Evolutionary conservation across 1,140 invertebrate genomes (phyloP).

Genomic region (Gryon sp.): DNA sequence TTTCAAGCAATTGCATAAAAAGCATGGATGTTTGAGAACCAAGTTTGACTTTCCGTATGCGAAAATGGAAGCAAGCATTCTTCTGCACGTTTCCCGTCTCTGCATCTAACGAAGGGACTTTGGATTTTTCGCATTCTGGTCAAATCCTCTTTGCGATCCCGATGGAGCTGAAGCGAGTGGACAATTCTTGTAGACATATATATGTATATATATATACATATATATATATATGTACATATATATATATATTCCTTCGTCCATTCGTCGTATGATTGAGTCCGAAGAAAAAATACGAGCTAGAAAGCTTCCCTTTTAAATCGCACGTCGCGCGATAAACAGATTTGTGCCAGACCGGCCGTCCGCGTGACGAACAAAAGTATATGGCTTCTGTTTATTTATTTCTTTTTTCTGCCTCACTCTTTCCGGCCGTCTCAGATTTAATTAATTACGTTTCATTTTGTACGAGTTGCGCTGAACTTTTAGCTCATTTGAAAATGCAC

Average conservation of each 20-base stretch:
- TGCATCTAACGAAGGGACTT: slow-evolving; percentile 63
- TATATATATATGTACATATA: slow-evolving; percentile 12
- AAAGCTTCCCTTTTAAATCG: slow-evolving; percentile 65
- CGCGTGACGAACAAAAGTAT: slow-evolving; percentile 49
- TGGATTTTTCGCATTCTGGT: slow-evolving; percentile 66
- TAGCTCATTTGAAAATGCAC: slow-evolving; percentile 1
- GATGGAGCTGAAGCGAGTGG: slow-evolving; percentile 48
- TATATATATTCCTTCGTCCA: slow-evolving; percentile 48
- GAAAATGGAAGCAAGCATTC: slow-evolving; percentile 61
- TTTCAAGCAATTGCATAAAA: slow-evolving; percentile 27
- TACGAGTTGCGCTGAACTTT: slow-evolving; percentile 1
- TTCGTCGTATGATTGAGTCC: slow-evolving; percentile 64
- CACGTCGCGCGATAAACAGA: slow-evolving; percentile 62
- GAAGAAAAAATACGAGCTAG: slow-evolving; percentile 65
- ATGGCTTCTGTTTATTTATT: slow-evolving; percentile 52
- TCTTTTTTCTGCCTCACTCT: slow-evolving; percentile 38
- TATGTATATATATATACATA: slow-evolving; percentile 3
- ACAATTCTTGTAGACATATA: slow-evolving; percentile 37
- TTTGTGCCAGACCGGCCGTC: slow-evolving; percentile 49
- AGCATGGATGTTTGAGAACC: slow-evolving; percentile 55
- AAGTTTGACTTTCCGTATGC: slow-evolving; percentile 56
- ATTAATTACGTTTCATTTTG: slow-evolving; percentile 45
- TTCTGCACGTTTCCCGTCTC: slow-evolving; percentile 50
- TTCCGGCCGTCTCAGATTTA: slow-evolving; percentile 36
- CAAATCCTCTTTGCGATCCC: slow-evolving; percentile 67